A percentile compares a stretch with the other conserved stretches of the same genome.
Evolutionary conservation across 2,888 invertebrate genomes (phyloP).

Genomic region (Opisthograptis luteolata): DNA sequence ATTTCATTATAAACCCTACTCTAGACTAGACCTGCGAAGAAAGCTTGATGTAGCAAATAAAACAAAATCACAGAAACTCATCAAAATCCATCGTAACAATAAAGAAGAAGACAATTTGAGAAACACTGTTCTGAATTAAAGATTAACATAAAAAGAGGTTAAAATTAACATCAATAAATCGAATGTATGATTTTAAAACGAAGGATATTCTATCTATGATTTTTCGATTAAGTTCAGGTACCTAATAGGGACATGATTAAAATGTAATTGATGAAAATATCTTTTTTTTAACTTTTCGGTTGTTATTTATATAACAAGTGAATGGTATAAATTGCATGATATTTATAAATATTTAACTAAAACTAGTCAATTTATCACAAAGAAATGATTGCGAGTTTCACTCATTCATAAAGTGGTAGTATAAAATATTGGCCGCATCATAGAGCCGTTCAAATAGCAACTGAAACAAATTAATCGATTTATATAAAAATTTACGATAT

Average conservation of each 20-base stretch:
- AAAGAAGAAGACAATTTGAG: conserved; percentile 68
- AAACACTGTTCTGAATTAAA: conserved; percentile 76
- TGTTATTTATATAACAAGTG: conserved; percentile 27
- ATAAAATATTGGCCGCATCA: conserved; percentile 34
- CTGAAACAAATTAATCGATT: conserved; percentile 20
- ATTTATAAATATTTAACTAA: conserved; percentile 32
- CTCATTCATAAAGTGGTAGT: conserved; percentile 38
- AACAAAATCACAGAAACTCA: conserved; percentile 70
- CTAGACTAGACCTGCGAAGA: conserved; percentile 77
- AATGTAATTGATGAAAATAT: conserved; percentile 42
- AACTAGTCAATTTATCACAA: conserved; percentile 45
- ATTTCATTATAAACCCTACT: conserved; percentile 63
- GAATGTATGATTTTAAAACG: conserved; percentile 34
- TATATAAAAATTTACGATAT: conserved; percentile 11
- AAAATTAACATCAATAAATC: conserved; percentile 42
- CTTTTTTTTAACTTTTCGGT: conserved; percentile 35
- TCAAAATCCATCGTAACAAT: conserved; percentile 53
- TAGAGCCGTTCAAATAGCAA: conserved; percentile 26
- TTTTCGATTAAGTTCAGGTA: conserved; percentile 74
- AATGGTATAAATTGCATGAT: conserved; percentile 25
- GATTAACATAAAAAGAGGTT: conserved; percentile 46
- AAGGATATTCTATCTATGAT: conserved; percentile 26
- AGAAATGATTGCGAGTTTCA: conserved; percentile 40
- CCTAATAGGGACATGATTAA: conserved; percentile 69
- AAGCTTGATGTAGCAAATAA: conserved; percentile 55